Evolutionary conservation across 1,140 invertebrate species (phyloP).

Genomic region (Heliothis virescens): DNA sequence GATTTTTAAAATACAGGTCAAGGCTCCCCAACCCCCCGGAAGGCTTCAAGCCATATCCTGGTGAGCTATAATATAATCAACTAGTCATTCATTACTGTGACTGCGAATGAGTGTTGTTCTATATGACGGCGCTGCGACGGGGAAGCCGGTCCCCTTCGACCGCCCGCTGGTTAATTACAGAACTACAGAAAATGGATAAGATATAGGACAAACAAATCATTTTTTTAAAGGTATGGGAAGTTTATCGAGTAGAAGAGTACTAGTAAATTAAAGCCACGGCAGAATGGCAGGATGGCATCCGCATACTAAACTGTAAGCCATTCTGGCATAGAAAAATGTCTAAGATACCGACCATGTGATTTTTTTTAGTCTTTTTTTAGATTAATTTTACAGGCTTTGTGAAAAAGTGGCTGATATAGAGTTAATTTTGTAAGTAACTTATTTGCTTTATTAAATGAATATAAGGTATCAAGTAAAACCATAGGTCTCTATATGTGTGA

Average conservation of each 20-base stretch:
- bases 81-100: constrained; percentile 50
- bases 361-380: too few relatives aligned
- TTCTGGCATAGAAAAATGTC: too few relatives aligned
- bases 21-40: constrained; percentile 4
- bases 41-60: constrained; percentile 35
- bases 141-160: constrained; percentile 31
- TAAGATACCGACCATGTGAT: too few relatives aligned
- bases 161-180: constrained; percentile 26
- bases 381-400: too few relatives aligned
- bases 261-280: not conserved
- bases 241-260: not conserved
- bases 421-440: too few relatives aligned
- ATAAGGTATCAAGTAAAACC: too few relatives aligned
- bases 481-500: too few relatives aligned
- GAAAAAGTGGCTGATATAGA: too few relatives aligned
- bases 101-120: constrained; percentile 50
- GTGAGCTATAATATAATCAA: constrained; percentile 44
- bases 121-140: constrained; percentile 13
- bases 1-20: constrained; percentile 9
- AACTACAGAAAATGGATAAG: constrained; percentile 30
- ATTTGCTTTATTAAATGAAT: too few relatives aligned
- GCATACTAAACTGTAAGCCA: too few relatives aligned
- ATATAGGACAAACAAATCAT: not conserved
- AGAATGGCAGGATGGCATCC: too few relatives aligned
- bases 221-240: not conserved